Conservation (phyloP, 2,888 invertebrate genomes). For the Clivina fossor region DNA sequence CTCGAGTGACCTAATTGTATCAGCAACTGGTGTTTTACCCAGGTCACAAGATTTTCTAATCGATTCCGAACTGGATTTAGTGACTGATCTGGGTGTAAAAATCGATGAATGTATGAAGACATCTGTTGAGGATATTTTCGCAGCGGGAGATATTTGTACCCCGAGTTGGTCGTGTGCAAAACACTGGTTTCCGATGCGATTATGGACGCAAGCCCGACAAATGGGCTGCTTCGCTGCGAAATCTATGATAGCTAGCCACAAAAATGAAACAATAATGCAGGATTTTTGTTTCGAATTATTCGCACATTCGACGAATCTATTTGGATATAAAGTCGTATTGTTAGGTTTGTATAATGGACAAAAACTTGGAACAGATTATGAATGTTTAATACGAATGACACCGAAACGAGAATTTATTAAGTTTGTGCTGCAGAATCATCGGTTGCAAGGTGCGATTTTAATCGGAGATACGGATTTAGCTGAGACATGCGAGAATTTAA, state of each 20-base stretch:
- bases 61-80: constrained; percentile 57
- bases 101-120: constrained; percentile 89
- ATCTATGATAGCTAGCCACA: constrained; percentile 72
- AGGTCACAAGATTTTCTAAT: constrained; percentile 62
- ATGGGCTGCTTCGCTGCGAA: constrained; percentile 95
- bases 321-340: constrained; percentile 89
- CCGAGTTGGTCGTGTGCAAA: constrained; percentile 75
- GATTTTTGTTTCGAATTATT: constrained; percentile 98
- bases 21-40: constrained; percentile 91
- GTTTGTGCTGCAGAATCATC: constrained; percentile 80
- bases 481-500: constrained; percentile 97
- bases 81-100: constrained; percentile 77
- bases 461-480: constrained; percentile 97
- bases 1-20: constrained; percentile 88
- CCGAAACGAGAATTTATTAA: constrained; percentile 83
- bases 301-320: constrained; percentile 93
- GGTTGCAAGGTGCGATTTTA: constrained; percentile 88
- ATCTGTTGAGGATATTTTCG: constrained; percentile 75
- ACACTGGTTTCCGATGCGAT: constrained; percentile 92
- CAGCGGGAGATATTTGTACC: constrained; percentile 93
- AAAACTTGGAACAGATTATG: constrained; percentile 76
- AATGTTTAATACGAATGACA: constrained; percentile 82
- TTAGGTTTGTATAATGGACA: constrained; percentile 94
- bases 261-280: constrained; percentile 68
- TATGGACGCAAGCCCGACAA: constrained; percentile 98